These are phyloP conservation scores for Cryptomyrus ogoouensis DNA, from an alignment of 2,113 vertebrate species.

Conservation along the genomic window DNA sequence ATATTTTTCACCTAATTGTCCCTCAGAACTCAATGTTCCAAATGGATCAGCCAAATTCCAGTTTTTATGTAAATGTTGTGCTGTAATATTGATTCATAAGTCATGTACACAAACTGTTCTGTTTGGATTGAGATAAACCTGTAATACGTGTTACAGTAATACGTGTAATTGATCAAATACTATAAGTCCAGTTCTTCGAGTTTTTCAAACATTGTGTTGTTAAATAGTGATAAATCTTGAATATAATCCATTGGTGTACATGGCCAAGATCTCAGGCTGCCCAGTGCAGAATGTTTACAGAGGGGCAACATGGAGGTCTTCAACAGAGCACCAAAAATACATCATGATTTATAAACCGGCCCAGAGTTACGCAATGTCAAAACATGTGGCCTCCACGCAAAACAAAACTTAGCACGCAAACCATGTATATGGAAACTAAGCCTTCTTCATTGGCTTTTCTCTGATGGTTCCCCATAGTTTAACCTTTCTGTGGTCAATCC, in stretches of 20 bases:
- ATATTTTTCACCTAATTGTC: constrained; percentile 49
- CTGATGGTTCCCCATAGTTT: background rate
- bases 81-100: background rate
- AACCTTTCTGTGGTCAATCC: background rate
- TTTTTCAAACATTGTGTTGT: background rate
- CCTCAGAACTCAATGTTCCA: constrained; percentile 42
- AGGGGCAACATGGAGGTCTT: background rate
- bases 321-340: constrained; percentile 35
- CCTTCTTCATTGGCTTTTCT: constrained; percentile 4
- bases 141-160: background rate
- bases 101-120: background rate
- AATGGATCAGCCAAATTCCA: constrained; percentile 16
- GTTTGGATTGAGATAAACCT: background rate
- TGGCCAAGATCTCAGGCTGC: constrained; percentile 1
- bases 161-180: background rate
- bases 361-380: constrained; percentile 57
- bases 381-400: constrained; percentile 57
- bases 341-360: constrained; percentile 54
- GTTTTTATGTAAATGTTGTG: background rate
- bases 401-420: constrained; percentile 62
- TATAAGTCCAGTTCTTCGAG: background rate
- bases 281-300: constrained; percentile 14
- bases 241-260: background rate
- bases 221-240: constrained; percentile 20
- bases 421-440: constrained; percentile 34